Evolutionary conservation across 2,888 invertebrate genomes (phyloP), one percentile per base, ranked within the genome.

Genomic region (Xanthorhoe designata): DNA sequence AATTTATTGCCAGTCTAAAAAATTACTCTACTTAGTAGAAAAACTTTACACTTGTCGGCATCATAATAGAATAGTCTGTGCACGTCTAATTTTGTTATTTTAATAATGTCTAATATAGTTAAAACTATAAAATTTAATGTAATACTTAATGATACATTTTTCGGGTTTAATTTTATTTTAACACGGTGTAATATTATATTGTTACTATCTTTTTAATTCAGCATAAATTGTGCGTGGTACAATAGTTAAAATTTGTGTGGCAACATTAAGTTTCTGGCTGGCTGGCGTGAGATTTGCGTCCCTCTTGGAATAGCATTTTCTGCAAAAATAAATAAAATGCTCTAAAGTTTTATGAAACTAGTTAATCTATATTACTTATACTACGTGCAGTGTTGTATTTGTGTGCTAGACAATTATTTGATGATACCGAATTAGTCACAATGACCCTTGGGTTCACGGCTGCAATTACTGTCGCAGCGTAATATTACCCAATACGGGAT

Each of bases 251-350:
- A 4, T 4, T 13, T 9, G 51, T 29, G 71, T 71, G 72, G 71
- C 66, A 71, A 67, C 81, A 81, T 77, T 66, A 76, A 72, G 29
- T 72, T 80, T 84, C 86, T 89, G 84, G 89, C 88, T 72, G 81
- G 85, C 86, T 89, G 86, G 89, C 88, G 85, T 90, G 89, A 83
- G 79, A 87, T 86, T 90, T 91, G 91, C 91, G 90, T 91, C 89
- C 89, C 83, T 81, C 78, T 75, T 71, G 68, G 70, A 45, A 62
- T 75, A 78, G 78, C 83, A 80, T 81, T 85, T 85, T 81, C 78
- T 63, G 47, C 78, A 75, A 69, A 76, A 78, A 72, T 81, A 72
- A 75, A 75, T 70, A 76, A 73, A 78, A 72, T 76, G 71, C 71
- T 57, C 58, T 72, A 75, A 64, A 75, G 67, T 66, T 73, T 69